These are phyloP conservation scores for Nomada goodeniana DNA, from an alignment of 2,888 invertebrate genomes.

Conservation along the genomic window DNA sequence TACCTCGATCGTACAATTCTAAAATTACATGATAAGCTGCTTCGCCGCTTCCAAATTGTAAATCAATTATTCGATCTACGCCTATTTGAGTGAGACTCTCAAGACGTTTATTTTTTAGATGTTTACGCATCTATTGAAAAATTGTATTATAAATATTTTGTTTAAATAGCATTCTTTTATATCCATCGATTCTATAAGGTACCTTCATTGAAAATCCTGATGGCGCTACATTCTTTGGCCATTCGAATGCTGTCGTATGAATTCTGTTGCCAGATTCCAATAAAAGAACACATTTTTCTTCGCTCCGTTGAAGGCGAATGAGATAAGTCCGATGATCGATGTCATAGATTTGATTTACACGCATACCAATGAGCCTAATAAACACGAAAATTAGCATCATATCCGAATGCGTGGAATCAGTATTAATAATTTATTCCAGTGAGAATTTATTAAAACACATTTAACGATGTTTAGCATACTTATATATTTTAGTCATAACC, in stretches of 20 bases:
- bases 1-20: slow-evolving; percentile 98
- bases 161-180: not conserved
- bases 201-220: slow-evolving; percentile 99
- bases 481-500: slow-evolving; percentile 46
- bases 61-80: slow-evolving; percentile 95
- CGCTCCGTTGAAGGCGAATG: slow-evolving; percentile 93
- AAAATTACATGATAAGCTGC: slow-evolving; percentile 97
- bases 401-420: not conserved
- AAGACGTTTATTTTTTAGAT: slow-evolving; percentile 96
- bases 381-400: not conserved
- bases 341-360: slow-evolving; percentile 99
- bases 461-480: not conserved
- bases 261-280: slow-evolving; percentile 97
- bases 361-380: slow-evolving; percentile 92
- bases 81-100: slow-evolving; percentile 95
- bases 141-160: not conserved
- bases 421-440: not conserved
- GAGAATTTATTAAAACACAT: not conserved
- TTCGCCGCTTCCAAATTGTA: slow-evolving; percentile 97
- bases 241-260: slow-evolving; percentile 97
- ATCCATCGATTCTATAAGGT: slow-evolving; percentile 41
- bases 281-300: slow-evolving; percentile 94
- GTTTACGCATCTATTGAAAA: slow-evolving; percentile 92
- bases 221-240: slow-evolving; percentile 98
- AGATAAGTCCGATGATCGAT: slow-evolving; percentile 98